Percentiles rank a stretch among this genome's conserved stretches.
Conservation (phyloP, 1,140 invertebrate genomes). For the Magallana gigas region DNA sequence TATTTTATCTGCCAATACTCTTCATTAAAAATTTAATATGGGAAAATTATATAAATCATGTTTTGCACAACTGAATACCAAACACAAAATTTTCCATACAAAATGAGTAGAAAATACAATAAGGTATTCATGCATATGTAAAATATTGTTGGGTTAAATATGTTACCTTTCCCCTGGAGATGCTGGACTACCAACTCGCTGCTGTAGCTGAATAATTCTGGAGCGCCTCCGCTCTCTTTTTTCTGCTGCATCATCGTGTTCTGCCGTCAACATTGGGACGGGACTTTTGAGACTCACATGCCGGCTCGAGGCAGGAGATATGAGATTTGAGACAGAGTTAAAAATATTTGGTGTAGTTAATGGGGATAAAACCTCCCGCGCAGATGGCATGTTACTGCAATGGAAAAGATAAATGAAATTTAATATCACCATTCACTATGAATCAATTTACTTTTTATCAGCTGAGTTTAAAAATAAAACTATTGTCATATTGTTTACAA, state of each 20-base stretch:
- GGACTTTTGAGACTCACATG: constrained; percentile 62
- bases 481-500: not conserved
- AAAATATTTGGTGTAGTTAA: constrained; percentile 59
- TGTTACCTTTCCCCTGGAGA: constrained; percentile 60
- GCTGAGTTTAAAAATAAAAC: too few species aligned
- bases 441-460: too few species aligned
- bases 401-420: not conserved
- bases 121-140: too few species aligned
- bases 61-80: too few species aligned
- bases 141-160: not conserved
- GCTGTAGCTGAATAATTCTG: constrained; percentile 71
- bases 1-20: too few species aligned
- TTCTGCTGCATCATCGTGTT: constrained; percentile 77
- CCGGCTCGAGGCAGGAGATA: constrained; percentile 70
- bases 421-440: too few species aligned
- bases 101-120: too few species aligned
- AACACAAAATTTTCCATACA: too few species aligned
- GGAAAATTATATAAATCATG: too few species aligned
- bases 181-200: constrained; percentile 62
- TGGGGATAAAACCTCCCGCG: constrained; percentile 61
- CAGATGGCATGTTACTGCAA: constrained; percentile 42
- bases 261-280: constrained; percentile 54
- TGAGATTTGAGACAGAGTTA: constrained; percentile 7
- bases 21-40: too few species aligned
- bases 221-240: constrained; percentile 73